Evolutionary conservation across 2,888 invertebrate genomes (phyloP), one percentile per base, ranked within the genome.

Genomic region (Trichogramma evanescens): DNA sequence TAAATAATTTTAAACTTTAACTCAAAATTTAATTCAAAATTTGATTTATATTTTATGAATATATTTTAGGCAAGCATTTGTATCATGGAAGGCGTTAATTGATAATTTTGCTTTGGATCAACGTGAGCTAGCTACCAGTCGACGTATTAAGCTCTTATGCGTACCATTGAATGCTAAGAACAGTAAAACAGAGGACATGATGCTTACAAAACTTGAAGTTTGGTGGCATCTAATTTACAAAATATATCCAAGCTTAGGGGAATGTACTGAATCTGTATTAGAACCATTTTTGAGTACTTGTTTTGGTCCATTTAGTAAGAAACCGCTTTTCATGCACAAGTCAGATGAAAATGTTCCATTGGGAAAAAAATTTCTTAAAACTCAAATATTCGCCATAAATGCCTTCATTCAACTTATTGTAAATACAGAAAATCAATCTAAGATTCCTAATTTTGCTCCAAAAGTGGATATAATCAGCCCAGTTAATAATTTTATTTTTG

Each of bases 91-190:
- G 65, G 58, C 72, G 9, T 68, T 91, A 42, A 87, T 89, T 56
- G 84, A 88, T 67, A 86, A 85, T 69, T 87, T 84, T 64, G 81
- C 82, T 10, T 72, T 83, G 48, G 81, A 85, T 63, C 71, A 74
- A 55, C 78, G 81, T 57, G 82, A 84, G 67, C 74, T 84, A 41
- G 81, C 81, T 44, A 81, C 83, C n/a, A 69, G 78, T 0, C 88
- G 88, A 74, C 83, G 88, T 66, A 78, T 91, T 7, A 87, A 86
- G 70, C 77, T 91, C 4, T 76, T 91, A 5, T 79, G 88, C 50
- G 86, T 88, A 58, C 91, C 91, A 0, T 70, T 91, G 6, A 84
- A 81, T 67, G 84, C 87, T 0, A 87, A 87, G 61, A 88, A 89
- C 76, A 86, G 88, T 0, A 87, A 85, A 75, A 84, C 84, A 1